Percentiles rank a stretch among this genome's conserved stretches.
Conservation (phyloP, 2,888 invertebrate genomes). For the Ariolimax columbianus region DNA sequence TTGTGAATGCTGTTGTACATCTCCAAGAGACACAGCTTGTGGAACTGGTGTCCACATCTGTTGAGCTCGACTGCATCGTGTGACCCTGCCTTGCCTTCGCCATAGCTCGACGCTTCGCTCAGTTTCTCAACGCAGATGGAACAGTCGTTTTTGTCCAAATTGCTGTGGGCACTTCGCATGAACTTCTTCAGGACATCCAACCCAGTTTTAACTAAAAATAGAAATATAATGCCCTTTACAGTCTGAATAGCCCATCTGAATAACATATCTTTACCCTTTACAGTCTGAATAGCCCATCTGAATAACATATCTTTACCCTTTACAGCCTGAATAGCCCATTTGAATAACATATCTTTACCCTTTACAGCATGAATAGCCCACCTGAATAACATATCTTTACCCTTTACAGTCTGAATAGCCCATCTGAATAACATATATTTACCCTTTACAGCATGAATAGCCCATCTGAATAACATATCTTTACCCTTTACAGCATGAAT, state of each 20-base stretch:
- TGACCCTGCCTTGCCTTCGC: constrained; percentile 70
- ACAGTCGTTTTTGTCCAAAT: constrained; percentile 62
- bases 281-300: neutral
- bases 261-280: neutral
- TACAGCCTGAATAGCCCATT: too few relatives aligned
- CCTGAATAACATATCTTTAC: too few relatives aligned
- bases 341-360: too few relatives aligned
- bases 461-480: too few relatives aligned
- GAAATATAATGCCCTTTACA: too few relatives aligned
- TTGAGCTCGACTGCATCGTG: constrained; percentile 84
- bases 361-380: too few relatives aligned
- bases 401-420: too few relatives aligned
- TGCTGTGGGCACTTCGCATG: constrained; percentile 35
- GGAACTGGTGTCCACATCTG: constrained; percentile 89
- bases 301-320: too few relatives aligned
- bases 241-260: neutral
- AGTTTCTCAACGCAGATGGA: constrained; percentile 77
- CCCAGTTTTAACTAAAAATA: constrained; percentile 47
- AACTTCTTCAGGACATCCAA: constrained; percentile 43
- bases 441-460: too few relatives aligned
- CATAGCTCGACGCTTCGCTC: constrained; percentile 72
- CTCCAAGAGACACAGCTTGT: constrained; percentile 88
- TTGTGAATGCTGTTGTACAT: constrained; percentile 82
- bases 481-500: too few relatives aligned
- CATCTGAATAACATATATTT: too few relatives aligned